Evolutionary conservation across 2,888 invertebrate genomes (phyloP).

Genomic region (Oligia strigilis): DNA sequence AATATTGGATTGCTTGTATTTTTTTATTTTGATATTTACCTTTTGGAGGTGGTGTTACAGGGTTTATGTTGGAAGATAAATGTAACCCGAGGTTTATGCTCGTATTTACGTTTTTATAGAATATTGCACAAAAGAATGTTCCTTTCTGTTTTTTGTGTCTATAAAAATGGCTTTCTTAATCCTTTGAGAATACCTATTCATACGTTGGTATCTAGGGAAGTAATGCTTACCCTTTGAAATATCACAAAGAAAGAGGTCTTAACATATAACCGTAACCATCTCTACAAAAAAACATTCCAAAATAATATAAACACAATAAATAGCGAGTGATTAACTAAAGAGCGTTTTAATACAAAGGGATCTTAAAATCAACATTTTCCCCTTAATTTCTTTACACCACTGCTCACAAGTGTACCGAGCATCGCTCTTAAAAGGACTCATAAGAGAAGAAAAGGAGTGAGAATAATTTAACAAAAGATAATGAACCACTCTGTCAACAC

Average conservation of each 20-base stretch:
- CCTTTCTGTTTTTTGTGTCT: neutral
- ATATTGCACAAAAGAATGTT: neutral
- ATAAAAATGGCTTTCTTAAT: neutral
- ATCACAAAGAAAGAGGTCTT: neutral
- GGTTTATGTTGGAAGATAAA: neutral
- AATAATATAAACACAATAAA: neutral
- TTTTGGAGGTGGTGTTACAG: conserved; percentile 14
- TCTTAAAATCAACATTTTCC: conserved; percentile 29
- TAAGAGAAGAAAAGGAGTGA: conserved; percentile 49
- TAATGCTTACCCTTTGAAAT: neutral
- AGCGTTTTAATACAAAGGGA: conserved; percentile 11
- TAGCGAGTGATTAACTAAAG: neutral
- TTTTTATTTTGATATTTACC: conserved; percentile 10
- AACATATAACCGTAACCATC: neutral
- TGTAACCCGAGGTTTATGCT: neutral
- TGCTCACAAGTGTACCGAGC: conserved; percentile 22
- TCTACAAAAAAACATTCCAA: neutral
- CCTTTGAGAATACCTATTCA: neutral
- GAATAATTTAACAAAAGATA: conserved; percentile 72
- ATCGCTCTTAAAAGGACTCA: conserved; percentile 35
- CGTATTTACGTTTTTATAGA: neutral
- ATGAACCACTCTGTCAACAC: conserved; percentile 77
- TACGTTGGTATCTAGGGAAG: neutral
- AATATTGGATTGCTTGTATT: conserved; percentile 39
- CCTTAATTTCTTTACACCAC: conserved; percentile 13